A percentile compares a stretch with the other conserved stretches of the same genome.
These are phyloP conservation scores for Salpingus planirostris DNA, from an alignment of 2,888 invertebrate genomes.

Conservation along the genomic window DNA sequence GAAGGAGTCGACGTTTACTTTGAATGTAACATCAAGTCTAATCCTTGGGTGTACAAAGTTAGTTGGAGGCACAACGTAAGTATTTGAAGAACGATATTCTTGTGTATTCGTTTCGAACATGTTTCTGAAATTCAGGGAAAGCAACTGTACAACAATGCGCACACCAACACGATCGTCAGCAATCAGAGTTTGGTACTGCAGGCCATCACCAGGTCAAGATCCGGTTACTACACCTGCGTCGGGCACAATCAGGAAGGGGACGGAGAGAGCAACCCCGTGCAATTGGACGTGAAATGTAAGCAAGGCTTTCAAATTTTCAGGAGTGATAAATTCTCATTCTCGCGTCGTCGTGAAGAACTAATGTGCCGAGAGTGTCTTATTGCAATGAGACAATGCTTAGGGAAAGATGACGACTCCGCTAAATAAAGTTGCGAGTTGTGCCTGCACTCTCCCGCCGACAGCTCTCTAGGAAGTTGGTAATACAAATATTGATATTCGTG, in stretches of 20 bases:
- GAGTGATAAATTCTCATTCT: no score
- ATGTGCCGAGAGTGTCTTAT: no score
- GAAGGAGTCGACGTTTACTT: constrained; percentile 88
- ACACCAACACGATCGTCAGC: constrained; percentile 74
- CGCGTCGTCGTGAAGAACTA: no score
- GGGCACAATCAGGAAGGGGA: constrained; percentile 84
- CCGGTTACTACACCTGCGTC: constrained; percentile 80
- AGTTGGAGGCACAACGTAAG: constrained; percentile 71
- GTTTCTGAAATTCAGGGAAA: constrained; percentile 62
- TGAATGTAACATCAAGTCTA: constrained; percentile 82
- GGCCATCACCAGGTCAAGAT: constrained; percentile 64
- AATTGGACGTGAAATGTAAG: constrained; percentile 82
- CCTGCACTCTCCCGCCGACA: no score
- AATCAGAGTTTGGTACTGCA: constrained; percentile 87
- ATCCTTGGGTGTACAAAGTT: constrained; percentile 74
- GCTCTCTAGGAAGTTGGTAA: constrained; percentile 15
- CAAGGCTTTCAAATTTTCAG: no score
- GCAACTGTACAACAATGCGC: constrained; percentile 69
- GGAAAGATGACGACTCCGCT: constrained; percentile 11
- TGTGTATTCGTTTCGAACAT: no score
- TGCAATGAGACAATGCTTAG: no score
- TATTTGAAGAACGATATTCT: no score
- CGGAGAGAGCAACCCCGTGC: constrained; percentile 77
- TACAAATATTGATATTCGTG: constrained; percentile 21
- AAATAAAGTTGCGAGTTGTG: constrained; percentile 10